Percentiles rank a stretch among this genome's conserved stretches.
phyloP scores from a whole-genome alignment of 2,888 invertebrate species.

The Hofmannophila pseudospretella region DNA sequence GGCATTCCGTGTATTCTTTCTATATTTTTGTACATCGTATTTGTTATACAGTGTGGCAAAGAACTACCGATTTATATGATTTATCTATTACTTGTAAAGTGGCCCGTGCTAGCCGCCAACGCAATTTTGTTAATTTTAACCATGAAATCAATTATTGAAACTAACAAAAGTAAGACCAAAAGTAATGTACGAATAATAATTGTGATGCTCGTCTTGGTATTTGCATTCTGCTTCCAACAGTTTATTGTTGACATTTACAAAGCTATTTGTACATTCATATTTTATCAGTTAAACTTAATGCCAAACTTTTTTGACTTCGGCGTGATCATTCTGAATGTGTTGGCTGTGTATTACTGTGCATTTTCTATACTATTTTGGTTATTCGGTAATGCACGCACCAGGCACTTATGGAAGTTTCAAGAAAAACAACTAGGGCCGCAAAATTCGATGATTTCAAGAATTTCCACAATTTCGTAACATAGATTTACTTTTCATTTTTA shows the following conservation, averaged over 20 bases:
- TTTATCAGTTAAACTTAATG: slow-evolving; percentile 14
- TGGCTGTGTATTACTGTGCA: slow-evolving; percentile 51
- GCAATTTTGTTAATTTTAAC: slow-evolving; percentile 42
- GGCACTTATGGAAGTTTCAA: slow-evolving; percentile 43
- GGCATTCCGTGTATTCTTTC: slow-evolving; percentile 39
- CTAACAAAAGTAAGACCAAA: slow-evolving; percentile 33
- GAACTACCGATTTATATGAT: slow-evolving; percentile 23
- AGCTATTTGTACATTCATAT: slow-evolving; percentile 28
- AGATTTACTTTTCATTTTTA: no score
- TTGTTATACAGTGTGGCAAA: slow-evolving; percentile 14
- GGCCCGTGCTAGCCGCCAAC: slow-evolving; percentile 51
- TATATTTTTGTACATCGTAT: slow-evolving; percentile 18
- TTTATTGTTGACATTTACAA: slow-evolving; percentile 43
- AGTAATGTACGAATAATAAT: slow-evolving; percentile 41
- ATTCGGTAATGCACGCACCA: slow-evolving; percentile 54
- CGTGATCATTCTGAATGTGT: slow-evolving; percentile 25
- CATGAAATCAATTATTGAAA: slow-evolving; percentile 38
- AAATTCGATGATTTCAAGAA: slow-evolving; percentile 2
- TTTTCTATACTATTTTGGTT: slow-evolving; percentile 59
- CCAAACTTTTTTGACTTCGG: slow-evolving; percentile 15
- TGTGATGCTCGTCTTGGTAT: slow-evolving; percentile 50
- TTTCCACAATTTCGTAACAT: no score
- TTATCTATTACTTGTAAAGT: slow-evolving; percentile 44
- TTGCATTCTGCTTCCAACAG: slow-evolving; percentile 56
- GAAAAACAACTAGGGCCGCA: slow-evolving; percentile 5